Percentiles rank a stretch among this genome's conserved stretches.
Conservation (phyloP, 1,140 invertebrate genomes). For the Magallana ariakensis region DNA sequence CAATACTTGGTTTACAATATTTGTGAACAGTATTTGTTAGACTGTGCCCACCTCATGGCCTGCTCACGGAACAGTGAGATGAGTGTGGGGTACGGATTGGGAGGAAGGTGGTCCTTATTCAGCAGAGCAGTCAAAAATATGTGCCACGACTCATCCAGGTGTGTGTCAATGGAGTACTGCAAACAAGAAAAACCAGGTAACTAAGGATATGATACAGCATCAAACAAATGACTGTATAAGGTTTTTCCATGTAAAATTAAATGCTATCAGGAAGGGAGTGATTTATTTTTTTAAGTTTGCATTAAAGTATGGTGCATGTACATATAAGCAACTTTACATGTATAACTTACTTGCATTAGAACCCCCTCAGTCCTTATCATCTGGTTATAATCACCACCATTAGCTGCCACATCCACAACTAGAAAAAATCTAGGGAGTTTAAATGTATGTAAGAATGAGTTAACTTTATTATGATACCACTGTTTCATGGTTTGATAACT, state of each 20-base stretch:
- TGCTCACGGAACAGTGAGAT: slow-evolving; percentile 62
- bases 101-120: slow-evolving; percentile 60
- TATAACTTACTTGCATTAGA: slow-evolving; percentile 66
- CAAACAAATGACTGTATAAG: too few relatives aligned
- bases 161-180: slow-evolving; percentile 74
- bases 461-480: too few relatives aligned
- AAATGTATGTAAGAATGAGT: too few relatives aligned
- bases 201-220: too few relatives aligned
- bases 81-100: slow-evolving; percentile 72
- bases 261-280: too few relatives aligned
- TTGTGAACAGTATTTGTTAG: too few relatives aligned
- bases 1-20: too few relatives aligned
- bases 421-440: slow-evolving; percentile 36
- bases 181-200: slow-evolving; percentile 20
- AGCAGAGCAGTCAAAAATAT: slow-evolving; percentile 66
- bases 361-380: slow-evolving; percentile 62
- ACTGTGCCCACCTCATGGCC: slow-evolving; percentile 63
- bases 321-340: too few relatives aligned
- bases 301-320: too few relatives aligned
- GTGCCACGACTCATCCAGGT: slow-evolving; percentile 73
- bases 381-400: slow-evolving; percentile 58
- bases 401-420: slow-evolving; percentile 69
- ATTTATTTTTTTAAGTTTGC: too few relatives aligned
- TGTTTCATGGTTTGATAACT: background rate
- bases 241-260: too few relatives aligned